Evolutionary conservation across 1,140 invertebrate genomes (phyloP).

Genomic region (Brachionus plicatilis): DNA sequence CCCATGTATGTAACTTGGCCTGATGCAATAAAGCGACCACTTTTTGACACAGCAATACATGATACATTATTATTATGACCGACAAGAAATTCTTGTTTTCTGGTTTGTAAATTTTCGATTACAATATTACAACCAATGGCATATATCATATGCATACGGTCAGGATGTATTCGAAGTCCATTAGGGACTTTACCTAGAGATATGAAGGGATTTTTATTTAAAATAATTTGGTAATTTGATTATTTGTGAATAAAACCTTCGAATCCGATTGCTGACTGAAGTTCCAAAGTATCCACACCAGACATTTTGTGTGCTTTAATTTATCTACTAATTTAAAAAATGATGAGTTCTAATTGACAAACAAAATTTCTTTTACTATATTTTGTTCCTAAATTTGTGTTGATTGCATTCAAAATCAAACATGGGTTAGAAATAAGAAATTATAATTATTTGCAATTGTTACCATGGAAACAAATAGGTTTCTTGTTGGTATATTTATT

Average conservation of each 20-base stretch:
- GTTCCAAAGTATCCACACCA: constrained; percentile 26
- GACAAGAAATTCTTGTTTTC: constrained; percentile 69
- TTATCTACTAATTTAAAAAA: not conserved
- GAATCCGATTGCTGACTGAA: constrained; percentile 36
- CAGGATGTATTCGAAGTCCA: constrained; percentile 71
- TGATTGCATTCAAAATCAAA: constrained; percentile 33
- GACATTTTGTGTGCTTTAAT: not conserved
- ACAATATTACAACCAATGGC: constrained; percentile 76
- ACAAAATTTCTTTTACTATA: not conserved
- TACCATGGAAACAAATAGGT: not conserved
- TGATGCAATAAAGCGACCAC: constrained; percentile 74
- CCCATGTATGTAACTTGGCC: constrained; percentile 83
- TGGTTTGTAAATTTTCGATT: constrained; percentile 67
- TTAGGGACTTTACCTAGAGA: constrained; percentile 25
- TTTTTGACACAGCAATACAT: constrained; percentile 69
- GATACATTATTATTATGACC: constrained; percentile 79
- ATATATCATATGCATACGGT: constrained; percentile 70
- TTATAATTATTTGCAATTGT: constrained; percentile 30
- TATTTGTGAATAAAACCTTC: not conserved
- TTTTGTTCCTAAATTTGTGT: constrained; percentile 15
- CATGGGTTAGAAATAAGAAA: not conserved
- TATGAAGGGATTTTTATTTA: not conserved
- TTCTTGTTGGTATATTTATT: not conserved
- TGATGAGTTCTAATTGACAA: not conserved
- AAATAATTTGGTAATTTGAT: not conserved